Conservation (phyloP, 2,113 vertebrate genomes). For the Vireo altiloquus region DNA sequence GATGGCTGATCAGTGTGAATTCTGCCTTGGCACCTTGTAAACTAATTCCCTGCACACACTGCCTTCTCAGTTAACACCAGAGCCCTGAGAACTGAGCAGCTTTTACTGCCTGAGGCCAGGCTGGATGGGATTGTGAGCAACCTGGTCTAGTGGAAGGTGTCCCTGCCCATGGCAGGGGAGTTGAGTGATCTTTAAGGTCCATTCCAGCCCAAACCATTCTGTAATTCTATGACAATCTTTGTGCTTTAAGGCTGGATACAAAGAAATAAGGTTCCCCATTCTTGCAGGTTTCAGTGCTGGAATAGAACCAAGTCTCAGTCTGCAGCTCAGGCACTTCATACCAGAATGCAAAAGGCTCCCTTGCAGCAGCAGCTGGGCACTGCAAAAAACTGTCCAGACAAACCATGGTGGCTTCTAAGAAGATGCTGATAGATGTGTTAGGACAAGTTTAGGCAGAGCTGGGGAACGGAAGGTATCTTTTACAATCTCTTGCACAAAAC, state of each 20-base stretch:
- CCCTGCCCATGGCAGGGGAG: not conserved
- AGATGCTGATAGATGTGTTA: rapidly evolving
- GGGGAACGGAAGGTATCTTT: not conserved
- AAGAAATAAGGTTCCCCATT: not conserved
- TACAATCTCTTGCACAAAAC: not conserved
- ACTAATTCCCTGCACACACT: not conserved
- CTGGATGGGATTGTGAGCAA: not conserved
- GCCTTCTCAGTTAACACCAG: not conserved
- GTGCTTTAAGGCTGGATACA: not conserved
- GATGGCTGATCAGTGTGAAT: not conserved
- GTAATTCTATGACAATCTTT: not conserved
- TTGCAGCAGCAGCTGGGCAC: not conserved
- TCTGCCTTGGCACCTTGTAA: not conserved
- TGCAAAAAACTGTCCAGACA: not conserved
- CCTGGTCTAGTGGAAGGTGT: not conserved
- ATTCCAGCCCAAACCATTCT: not conserved
- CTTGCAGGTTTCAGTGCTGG: not conserved
- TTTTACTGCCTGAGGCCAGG: not conserved
- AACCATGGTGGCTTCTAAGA: not conserved
- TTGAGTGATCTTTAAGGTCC: not conserved
- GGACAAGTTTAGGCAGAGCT: not conserved
- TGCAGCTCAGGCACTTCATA: not conserved
- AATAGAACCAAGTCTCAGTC: not conserved
- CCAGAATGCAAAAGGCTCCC: not conserved
- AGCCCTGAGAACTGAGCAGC: not conserved